Conservation (phyloP, 2,113 vertebrate genomes). For the Himantopus leucocephalus region DNA sequence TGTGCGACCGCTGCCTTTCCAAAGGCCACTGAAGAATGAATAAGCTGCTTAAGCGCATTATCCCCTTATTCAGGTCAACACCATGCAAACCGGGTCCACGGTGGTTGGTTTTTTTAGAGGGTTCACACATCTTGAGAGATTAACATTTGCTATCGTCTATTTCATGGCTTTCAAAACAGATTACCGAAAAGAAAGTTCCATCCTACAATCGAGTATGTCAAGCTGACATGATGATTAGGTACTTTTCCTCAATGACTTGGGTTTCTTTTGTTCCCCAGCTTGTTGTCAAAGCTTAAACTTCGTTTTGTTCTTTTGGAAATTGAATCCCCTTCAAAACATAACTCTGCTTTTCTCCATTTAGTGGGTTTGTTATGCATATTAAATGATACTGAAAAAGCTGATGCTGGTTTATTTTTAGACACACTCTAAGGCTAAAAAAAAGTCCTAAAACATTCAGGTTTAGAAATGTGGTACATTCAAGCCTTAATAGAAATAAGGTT, state of each 20-base stretch:
- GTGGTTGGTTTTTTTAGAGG: background rate
- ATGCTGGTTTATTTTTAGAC: background rate
- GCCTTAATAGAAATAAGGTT: background rate
- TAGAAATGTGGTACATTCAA: background rate
- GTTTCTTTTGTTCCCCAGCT: slow-evolving; percentile 33
- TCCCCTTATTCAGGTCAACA: slow-evolving; percentile 65
- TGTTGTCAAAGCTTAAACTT: slow-evolving; percentile 37
- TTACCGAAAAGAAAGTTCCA: background rate
- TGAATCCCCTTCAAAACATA: background rate
- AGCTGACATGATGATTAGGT: slow-evolving; percentile 50
- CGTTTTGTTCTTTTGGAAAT: slow-evolving; percentile 30
- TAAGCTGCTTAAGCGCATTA: slow-evolving; percentile 64
- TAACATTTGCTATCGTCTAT: slow-evolving; percentile 56
- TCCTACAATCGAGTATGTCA: background rate
- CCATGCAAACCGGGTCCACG: background rate
- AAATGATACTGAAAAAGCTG: background rate
- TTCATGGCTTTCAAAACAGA: slow-evolving; percentile 61
- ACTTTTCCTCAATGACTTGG: slow-evolving; percentile 20
- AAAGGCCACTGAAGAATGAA: slow-evolving; percentile 52
- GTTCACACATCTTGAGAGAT: slow-evolving; percentile 61
- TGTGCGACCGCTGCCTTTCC: slow-evolving; percentile 10
- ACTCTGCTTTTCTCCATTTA: background rate
- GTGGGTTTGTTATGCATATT: background rate
- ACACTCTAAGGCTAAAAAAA: background rate
- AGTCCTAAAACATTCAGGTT: background rate